These are phyloP conservation scores for Dyspetes luteomarginatus DNA, from an alignment of 2,888 invertebrate genomes.

Conservation along the genomic window DNA sequence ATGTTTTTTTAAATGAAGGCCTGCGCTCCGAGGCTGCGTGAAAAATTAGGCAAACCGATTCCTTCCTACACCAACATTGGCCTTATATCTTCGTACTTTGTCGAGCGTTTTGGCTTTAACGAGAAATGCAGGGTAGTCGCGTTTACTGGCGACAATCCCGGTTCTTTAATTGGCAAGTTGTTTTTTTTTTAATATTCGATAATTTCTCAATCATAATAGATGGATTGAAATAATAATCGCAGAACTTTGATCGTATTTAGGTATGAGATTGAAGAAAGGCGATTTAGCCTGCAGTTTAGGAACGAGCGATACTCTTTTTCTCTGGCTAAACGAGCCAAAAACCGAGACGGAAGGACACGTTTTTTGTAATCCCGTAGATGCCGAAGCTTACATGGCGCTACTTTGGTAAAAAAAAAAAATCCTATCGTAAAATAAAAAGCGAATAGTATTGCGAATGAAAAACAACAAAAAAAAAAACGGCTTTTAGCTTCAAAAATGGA, in stretches of 20 bases:
- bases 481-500: constrained; percentile 93
- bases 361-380: constrained; percentile 93
- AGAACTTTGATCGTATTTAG: constrained; percentile 81
- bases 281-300: constrained; percentile 96
- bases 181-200: constrained; percentile 10
- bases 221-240: not conserved
- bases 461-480: too few relatives aligned
- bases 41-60: constrained; percentile 91
- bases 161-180: constrained; percentile 89
- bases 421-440: too few relatives aligned
- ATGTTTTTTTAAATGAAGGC: constrained; percentile 85
- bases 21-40: constrained; percentile 89
- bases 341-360: constrained; percentile 92
- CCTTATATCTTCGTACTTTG: constrained; percentile 90
- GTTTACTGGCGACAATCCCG: constrained; percentile 98
- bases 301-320: constrained; percentile 96
- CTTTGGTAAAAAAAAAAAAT: constrained; percentile 91
- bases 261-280: constrained; percentile 90
- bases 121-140: constrained; percentile 92
- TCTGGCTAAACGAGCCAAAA: constrained; percentile 89
- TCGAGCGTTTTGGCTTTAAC: constrained; percentile 93
- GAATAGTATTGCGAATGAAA: too few relatives aligned
- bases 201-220: constrained; percentile 1
- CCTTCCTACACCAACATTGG: constrained; percentile 90
- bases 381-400: constrained; percentile 93